Base-by-base conservation (phyloP, 2,888 invertebrate species). In the Chrysopilus asiliformis region DNA sequence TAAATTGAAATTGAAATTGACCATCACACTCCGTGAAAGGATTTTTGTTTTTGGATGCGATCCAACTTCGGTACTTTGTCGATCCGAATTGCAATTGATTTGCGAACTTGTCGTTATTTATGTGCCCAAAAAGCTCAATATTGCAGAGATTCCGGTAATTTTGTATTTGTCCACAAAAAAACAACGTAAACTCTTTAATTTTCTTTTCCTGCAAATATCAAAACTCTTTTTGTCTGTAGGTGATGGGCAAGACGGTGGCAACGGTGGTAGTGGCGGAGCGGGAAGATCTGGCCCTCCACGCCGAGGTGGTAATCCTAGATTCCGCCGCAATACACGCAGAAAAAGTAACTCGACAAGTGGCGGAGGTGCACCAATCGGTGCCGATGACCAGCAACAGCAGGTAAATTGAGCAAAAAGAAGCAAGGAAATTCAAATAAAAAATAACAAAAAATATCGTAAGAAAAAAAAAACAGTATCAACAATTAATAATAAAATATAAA, bases 351-450 rank as follows among this genome's bases (percentile, higher is more conserved):
- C 19, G 13, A 13, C 19, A 17, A 56, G 46, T 41, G 47, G 41
- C 36, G 49, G 45, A 42, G 49, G 48, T 39, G 38, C 50, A 30
- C 45, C 51, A 43, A 56, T 55, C 45, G 56, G 55, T 29, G 28
- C 9, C 13, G 34, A 26, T 45, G 57, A 58, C 30, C 57, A 57
- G 49, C 58, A 54, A 55, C 54, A 52, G 37, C 43, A 43, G 32
- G 41, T 26, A 32, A 32, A 25, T 26, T 12, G n/a, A 30, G 18
- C 12, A 17, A 30, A 31, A 25, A 42, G 43, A 56, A 57, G 49
- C 60, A 60, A 60, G 59, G 59, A 58, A 60, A 58, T 53, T 60
- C 56, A 55, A 49, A 40, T 27, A 27, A 4, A n/a, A 16, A 10
- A 22, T 22, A 15, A 10, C 10, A 13, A 22, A 32, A 14, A 30